Evolutionary conservation across 2,797 vertebrate species (phyloP), one percentile per base, ranked within the genome.

Genomic region (Dryobates pubescens): DNA sequence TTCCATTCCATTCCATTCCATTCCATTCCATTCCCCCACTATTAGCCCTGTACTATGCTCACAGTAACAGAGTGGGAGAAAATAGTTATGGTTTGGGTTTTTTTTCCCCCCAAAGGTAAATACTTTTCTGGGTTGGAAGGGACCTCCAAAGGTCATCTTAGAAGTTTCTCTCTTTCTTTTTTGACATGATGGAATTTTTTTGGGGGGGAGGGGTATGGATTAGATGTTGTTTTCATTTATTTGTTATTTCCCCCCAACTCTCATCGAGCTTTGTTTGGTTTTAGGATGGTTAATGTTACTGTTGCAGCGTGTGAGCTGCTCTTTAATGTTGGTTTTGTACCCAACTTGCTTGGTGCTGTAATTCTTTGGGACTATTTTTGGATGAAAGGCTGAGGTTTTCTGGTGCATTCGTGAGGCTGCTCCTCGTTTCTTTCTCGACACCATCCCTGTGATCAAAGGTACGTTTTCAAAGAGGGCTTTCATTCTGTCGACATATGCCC

Each of bases 401-500:
- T 67, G 83, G n/a, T 77, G 51, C 90, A 89, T 89, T 90, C 72
- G 77, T 53, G 61, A 90, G 22, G 67, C 53, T 92, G 69, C n/a
- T 90, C 51, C 59, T 17, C 64, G 30, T 85, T 85, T 62, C 41
- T 17, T 5, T 62, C 20, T 1, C 59, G 84, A 43, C 91, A n/a
- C 47, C 30, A 8, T 70, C 71, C 10, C 20, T 30, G 51, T 89
- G 93, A 93, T 96, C 93, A 94, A 90, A 93, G 90, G 45, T 38
- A 12, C 24, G 2, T 90, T 87, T 90, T 54, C 38, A n/a, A 61
- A 57, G 70, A 34, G 32, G 36, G 63, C 59, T 70, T 92, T 89
- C 53, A 67, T 86, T 77, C 38, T 78, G 27, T 70, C 67, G 84
- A 36, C 38, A 24, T 27, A 7, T 0, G n/a, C 13, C 0, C 4